Evolutionary conservation across 2,888 invertebrate genomes (phyloP).

Genomic region (Himalopsyche kuldschensis): DNA sequence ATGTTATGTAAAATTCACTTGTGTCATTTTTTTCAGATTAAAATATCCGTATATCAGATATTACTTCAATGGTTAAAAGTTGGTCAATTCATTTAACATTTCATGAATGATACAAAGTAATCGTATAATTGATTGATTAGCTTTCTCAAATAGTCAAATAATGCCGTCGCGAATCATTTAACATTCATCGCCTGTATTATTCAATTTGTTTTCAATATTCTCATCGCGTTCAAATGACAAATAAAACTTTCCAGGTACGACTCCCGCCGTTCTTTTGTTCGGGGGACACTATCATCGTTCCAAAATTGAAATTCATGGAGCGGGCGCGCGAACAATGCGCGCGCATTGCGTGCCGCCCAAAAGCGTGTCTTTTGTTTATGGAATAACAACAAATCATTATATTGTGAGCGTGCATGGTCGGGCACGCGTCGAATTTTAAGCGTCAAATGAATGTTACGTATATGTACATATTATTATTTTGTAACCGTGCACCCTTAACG

Average conservation of each 20-base stretch:
- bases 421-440: background rate
- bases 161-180: background rate
- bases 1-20: no score
- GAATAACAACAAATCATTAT: conserved; percentile 2
- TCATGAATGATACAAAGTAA: no score
- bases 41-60: no score
- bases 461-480: background rate
- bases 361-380: background rate
- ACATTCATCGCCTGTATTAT: background rate
- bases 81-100: no score
- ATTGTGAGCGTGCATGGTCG: background rate
- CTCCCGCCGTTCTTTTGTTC: background rate
- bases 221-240: background rate
- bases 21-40: no score
- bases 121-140: background rate
- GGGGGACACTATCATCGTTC: background rate
- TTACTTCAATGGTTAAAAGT: no score
- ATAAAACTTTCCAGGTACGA: background rate
- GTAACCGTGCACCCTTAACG: background rate
- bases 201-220: background rate
- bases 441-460: background rate
- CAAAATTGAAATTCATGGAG: background rate
- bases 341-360: conserved; percentile 4
- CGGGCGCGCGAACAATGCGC: conserved; percentile 7
- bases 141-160: background rate